phyloP scores from a whole-genome alignment of 2,888 invertebrate genomes.

The Sthenelais limicola region DNA sequence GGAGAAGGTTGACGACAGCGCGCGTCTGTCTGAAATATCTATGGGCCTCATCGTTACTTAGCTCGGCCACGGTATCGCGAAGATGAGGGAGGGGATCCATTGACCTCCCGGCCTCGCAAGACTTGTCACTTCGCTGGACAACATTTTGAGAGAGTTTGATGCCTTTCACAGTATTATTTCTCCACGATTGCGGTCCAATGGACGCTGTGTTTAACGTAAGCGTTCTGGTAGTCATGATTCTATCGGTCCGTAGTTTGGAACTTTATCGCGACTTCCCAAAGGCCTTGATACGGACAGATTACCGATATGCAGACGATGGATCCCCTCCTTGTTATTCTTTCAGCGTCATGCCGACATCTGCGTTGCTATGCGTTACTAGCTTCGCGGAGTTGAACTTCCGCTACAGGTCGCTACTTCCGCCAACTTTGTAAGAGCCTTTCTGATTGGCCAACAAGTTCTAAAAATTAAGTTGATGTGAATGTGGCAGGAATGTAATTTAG shows the following conservation, averaged over 20 bases:
- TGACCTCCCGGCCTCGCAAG: slow-evolving; percentile 64
- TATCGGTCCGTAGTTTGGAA: background rate
- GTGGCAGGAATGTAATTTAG: too few species aligned
- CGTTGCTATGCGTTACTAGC: slow-evolving; percentile 30
- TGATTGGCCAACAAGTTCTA: too few species aligned
- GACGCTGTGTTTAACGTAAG: slow-evolving; percentile 39
- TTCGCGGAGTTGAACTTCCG: slow-evolving; percentile 23
- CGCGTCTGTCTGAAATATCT: slow-evolving; percentile 68
- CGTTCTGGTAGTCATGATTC: slow-evolving; percentile 31
- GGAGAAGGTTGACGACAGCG: slow-evolving; percentile 66
- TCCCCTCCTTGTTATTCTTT: slow-evolving; percentile 14
- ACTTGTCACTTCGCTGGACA: slow-evolving; percentile 66
- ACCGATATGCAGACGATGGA: slow-evolving; percentile 15
- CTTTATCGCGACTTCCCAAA: slow-evolving; percentile 8
- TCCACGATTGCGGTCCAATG: slow-evolving; percentile 68
- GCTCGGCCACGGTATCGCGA: slow-evolving; percentile 66
- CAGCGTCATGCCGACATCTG: slow-evolving; percentile 34
- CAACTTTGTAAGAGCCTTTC: too few species aligned
- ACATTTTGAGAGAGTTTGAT: slow-evolving; percentile 68
- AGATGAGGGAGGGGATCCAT: slow-evolving; percentile 70
- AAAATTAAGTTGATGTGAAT: too few species aligned
- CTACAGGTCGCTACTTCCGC: background rate
- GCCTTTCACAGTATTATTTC: slow-evolving; percentile 66
- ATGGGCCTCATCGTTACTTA: slow-evolving; percentile 71
- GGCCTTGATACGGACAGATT: background rate